phyloP scores from a whole-genome alignment of 2,888 invertebrate genomes.

The Saturnia japonica region DNA sequence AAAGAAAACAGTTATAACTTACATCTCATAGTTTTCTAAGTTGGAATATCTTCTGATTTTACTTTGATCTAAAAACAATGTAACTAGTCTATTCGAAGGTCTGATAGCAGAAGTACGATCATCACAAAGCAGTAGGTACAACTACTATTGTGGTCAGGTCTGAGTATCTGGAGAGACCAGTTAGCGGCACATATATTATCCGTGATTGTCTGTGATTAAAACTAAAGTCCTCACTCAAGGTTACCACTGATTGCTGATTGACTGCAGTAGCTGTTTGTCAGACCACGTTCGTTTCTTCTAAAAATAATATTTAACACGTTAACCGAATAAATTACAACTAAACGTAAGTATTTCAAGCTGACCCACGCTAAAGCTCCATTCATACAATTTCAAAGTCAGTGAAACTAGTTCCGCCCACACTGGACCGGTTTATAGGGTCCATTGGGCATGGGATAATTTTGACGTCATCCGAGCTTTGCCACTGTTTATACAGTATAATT shows the following conservation, averaged over 20 bases:
- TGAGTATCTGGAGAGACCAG: neutral
- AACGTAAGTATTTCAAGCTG: neutral
- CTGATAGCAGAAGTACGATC: neutral
- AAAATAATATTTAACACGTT: no score
- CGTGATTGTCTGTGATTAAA: no score
- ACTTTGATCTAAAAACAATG: neutral
- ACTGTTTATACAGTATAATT: constrained; percentile 12
- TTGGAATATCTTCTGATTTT: neutral
- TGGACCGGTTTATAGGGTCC: neutral
- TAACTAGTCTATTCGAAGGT: neutral
- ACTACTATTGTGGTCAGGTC: neutral
- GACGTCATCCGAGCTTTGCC: constrained; percentile 6
- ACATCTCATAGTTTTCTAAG: no score
- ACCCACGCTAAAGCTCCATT: constrained; percentile 17
- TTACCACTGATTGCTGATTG: no score
- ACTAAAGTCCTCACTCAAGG: neutral
- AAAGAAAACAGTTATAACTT: no score
- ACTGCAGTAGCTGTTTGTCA: no score
- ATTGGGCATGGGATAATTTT: constrained; percentile 1
- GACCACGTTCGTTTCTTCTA: no score
- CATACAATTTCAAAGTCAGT: constrained; percentile 15
- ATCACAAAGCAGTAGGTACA: neutral
- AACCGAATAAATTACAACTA: neutral
- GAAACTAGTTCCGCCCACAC: constrained; percentile 18
- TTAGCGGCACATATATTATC: neutral